Evolutionary conservation across 2,888 invertebrate species (phyloP), one percentile per base, ranked within the genome.

Genomic region (Conchocele bisecta): DNA sequence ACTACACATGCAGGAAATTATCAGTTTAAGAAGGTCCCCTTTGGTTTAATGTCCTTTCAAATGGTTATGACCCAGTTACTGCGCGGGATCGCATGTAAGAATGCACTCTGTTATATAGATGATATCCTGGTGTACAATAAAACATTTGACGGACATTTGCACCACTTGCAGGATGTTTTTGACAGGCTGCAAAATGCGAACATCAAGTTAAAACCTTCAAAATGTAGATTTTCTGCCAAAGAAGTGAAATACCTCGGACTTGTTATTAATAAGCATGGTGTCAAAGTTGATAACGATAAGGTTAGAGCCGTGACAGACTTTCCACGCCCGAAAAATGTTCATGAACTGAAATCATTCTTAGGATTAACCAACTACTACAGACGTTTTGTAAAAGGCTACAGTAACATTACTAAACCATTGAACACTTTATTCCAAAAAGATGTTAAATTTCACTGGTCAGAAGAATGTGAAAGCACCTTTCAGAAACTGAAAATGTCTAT

Each of bases 71-170:
- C 51, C 24, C 13, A 35, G 6, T 35, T 61, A 20, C 56, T 75
- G 4, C 33, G 46, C 44, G 59, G 53, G 33, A 26, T 71, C 9
- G 59, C 35, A 2, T 70, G 60, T 50, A 39, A 51, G 51, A 24
- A 37, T 31, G 48, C 33, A n/a, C 29, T 72, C 13, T 41, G 53
- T 22, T 72, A 72, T 22, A 20, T 72, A 15, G 75, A 75, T 50
- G 71, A 71, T 33, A 46, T 67, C 1, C 22, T 65, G 31, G 31
- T 54, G 17, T 69, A 41, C 31, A 41, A 17, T 31, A 29, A 42
- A 35, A 42, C 17, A 2, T 46, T 68, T 54, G 29, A 39, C 17
- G 39, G 37, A 1, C 71, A 71, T 42, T 22, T 71, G 3, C 17
- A 35, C 7, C 69, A 69, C 33, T 33, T 69, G n/a, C 15, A 46